These are phyloP conservation scores for Nymphicus hollandicus DNA, from an alignment of 2,113 vertebrate species.

Conservation along the genomic window DNA sequence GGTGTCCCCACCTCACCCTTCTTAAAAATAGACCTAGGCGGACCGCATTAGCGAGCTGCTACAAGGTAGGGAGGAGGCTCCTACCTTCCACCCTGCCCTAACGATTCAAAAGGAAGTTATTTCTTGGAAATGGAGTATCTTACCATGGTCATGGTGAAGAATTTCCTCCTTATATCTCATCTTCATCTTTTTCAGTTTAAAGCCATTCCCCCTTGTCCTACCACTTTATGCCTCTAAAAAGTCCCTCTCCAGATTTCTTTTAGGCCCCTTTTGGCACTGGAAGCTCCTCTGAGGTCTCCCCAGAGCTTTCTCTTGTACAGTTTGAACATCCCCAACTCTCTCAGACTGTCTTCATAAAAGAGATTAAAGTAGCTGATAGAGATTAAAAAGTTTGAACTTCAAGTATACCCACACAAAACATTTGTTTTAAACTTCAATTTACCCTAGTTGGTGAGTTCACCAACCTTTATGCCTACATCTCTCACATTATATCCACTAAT, in stretches of 20 bases:
- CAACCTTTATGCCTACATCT: rapidly evolving
- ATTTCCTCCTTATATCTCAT: neutral
- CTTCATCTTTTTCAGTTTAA: neutral
- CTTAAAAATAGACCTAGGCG: neutral
- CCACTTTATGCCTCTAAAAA: neutral
- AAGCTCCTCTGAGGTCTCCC: neutral
- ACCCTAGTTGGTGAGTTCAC: rapidly evolving
- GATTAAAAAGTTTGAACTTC: neutral
- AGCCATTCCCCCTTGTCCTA: neutral
- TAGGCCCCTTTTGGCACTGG: neutral
- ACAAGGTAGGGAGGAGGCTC: rapidly evolving
- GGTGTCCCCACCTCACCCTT: too few relatives aligned
- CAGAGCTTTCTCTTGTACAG: neutral
- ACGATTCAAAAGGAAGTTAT: rapidly evolving
- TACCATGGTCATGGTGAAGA: neutral
- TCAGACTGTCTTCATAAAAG: neutral
- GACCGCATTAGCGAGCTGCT: neutral
- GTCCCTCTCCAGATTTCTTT: neutral
- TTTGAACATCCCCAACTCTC: neutral
- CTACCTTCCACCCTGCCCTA: rapidly evolving
- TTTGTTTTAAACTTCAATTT: neutral
- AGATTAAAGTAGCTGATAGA: neutral
- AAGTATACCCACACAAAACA: neutral
- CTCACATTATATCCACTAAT: rapidly evolving
- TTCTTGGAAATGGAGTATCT: neutral